Conservation (phyloP, 2,888 invertebrate genomes). For the Ditula angustiorana region DNA sequence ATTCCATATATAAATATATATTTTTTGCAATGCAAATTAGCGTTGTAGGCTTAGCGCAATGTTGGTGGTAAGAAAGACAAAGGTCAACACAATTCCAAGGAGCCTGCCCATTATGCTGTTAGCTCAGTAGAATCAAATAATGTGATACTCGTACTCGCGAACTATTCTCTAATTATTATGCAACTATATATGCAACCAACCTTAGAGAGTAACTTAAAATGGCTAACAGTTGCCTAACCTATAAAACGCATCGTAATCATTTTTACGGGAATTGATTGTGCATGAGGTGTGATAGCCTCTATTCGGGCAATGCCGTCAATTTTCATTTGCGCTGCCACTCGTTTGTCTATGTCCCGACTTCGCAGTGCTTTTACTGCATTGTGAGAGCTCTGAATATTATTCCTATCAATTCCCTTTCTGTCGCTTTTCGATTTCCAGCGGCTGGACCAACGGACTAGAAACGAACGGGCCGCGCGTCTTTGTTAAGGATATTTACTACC, state of each 20-base stretch:
- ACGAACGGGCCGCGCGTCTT: not conserved
- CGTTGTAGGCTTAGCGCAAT: constrained; percentile 2
- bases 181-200: no score
- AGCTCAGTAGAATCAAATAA: not conserved
- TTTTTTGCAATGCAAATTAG: constrained; percentile 16
- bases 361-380: constrained; percentile 34
- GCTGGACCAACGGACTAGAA: constrained; percentile 6
- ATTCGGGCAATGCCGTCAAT: constrained; percentile 35
- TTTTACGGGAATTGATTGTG: constrained; percentile 31
- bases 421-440: constrained; percentile 34
- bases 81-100: constrained; percentile 12
- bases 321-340: constrained; percentile 34
- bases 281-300: constrained; percentile 26
- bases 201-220: not conserved
- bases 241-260: constrained; percentile 33
- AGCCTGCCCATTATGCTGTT: not conserved
- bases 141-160: not conserved
- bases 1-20: constrained; percentile 2
- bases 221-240: constrained; percentile 11
- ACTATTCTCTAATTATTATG: no score
- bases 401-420: constrained; percentile 38
- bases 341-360: constrained; percentile 36
- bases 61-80: not conserved
- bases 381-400: constrained; percentile 38
- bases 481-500: constrained; percentile 22